Percentiles rank a stretch among this genome's conserved stretches.
phyloP scores from a whole-genome alignment of 53 echinoderm and acorn worm species.

The Stichopus horrens region DNA sequence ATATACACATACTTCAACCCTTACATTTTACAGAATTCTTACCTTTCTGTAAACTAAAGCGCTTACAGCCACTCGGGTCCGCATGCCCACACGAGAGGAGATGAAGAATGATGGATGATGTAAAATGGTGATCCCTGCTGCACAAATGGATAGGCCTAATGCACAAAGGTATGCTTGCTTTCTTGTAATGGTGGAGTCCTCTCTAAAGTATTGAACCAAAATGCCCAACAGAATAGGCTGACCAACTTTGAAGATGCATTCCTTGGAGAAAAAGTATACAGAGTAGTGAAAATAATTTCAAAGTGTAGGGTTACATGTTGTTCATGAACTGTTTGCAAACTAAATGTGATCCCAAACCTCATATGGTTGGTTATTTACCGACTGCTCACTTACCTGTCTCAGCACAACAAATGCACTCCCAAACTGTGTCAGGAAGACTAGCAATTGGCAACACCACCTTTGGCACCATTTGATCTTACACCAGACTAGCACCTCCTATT shows the following conservation, averaged over 20 bases:
- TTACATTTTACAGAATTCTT: neutral
- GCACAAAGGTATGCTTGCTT: slow-evolving; percentile 76
- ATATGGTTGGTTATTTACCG: too few species aligned
- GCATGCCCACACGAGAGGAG: slow-evolving; percentile 62
- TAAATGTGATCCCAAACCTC: too few species aligned
- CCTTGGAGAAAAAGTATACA: slow-evolving; percentile 42
- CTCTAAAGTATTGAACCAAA: slow-evolving; percentile 66
- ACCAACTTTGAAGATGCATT: slow-evolving; percentile 59
- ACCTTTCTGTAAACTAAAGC: slow-evolving; percentile 79
- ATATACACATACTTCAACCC: too few species aligned
- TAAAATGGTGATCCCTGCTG: slow-evolving; percentile 19
- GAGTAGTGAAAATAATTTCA: too few species aligned
- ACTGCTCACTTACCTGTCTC: too few species aligned
- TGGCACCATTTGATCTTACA: too few species aligned
- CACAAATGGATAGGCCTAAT: slow-evolving; percentile 46
- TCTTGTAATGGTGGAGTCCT: slow-evolving; percentile 51
- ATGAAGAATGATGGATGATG: slow-evolving; percentile 75
- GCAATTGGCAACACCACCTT: too few species aligned
- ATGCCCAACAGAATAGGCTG: slow-evolving; percentile 66
- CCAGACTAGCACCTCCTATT: too few species aligned
- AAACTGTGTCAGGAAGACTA: too few species aligned
- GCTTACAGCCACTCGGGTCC: slow-evolving; percentile 60
- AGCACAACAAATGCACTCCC: too few species aligned
- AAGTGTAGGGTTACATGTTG: too few species aligned
- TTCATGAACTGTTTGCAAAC: too few species aligned